These are phyloP conservation scores for Periplaneta americana DNA, from an alignment of 1,140 invertebrate species.

Conservation along the genomic window DNA sequence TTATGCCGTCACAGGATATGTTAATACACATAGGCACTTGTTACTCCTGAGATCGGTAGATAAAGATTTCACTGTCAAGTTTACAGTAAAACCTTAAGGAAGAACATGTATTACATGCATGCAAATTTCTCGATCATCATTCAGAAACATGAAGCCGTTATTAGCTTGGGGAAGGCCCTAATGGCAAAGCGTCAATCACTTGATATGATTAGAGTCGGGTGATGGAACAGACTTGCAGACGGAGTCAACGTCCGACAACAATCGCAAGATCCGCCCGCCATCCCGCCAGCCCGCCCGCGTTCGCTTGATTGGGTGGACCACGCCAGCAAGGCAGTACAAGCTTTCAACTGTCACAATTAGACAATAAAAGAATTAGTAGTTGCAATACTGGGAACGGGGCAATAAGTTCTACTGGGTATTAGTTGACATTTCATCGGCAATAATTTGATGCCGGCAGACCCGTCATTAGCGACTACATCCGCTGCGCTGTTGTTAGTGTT, in stretches of 20 bases:
- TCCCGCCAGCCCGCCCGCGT: neutral
- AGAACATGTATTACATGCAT: no score
- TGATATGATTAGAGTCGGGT: neutral
- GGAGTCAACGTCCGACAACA: neutral
- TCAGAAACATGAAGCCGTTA: neutral
- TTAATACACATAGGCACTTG: no score
- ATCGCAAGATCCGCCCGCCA: neutral
- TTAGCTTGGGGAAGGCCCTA: neutral
- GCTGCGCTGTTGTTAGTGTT: neutral
- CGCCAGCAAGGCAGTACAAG: neutral
- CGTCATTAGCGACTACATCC: no score
- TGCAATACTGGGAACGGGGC: neutral
- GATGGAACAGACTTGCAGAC: neutral
- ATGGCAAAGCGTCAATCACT: neutral
- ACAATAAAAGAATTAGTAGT: neutral
- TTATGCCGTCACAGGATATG: no score
- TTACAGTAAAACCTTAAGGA: no score
- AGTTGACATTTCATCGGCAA: neutral
- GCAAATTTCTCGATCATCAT: neutral
- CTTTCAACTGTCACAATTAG: neutral
- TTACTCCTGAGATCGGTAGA: no score
- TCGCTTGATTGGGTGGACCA: neutral
- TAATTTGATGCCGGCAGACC: neutral
- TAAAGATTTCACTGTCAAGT: no score
- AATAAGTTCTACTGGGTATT: neutral